Evolutionary conservation across 2,797 vertebrate species (phyloP).

Genomic region (Yasuhikotakia modesta): DNA sequence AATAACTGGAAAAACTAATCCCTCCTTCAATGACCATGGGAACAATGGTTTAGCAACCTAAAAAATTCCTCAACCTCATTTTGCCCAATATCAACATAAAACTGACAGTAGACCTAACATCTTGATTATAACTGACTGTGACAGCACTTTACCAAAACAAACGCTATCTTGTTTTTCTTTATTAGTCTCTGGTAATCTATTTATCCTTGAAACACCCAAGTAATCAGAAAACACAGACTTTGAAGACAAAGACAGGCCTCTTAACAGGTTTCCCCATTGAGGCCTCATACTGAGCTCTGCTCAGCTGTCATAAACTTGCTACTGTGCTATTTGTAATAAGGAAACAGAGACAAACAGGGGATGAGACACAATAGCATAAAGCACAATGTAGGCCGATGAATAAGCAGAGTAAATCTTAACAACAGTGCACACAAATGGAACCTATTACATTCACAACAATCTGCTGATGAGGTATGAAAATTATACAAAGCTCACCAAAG

Average conservation of each 20-base stretch:
- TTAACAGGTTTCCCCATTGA: not conserved
- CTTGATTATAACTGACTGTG: not conserved
- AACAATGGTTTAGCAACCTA: not conserved
- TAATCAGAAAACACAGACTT: slow-evolving; percentile 25
- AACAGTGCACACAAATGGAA: slow-evolving; percentile 15
- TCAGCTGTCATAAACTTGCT: slow-evolving; percentile 16
- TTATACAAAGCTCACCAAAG: not conserved
- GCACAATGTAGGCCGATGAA: slow-evolving; percentile 61
- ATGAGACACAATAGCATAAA: slow-evolving; percentile 46
- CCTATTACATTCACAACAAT: not conserved
- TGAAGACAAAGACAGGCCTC: not conserved
- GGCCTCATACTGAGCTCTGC: no score
- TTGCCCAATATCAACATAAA: slow-evolving; percentile 7
- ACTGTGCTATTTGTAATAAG: slow-evolving; percentile 41
- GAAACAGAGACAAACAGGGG: slow-evolving; percentile 46
- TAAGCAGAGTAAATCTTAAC: slow-evolving; percentile 42
- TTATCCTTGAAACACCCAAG: slow-evolving; percentile 40
- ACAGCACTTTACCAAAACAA: slow-evolving; percentile 13
- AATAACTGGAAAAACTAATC: not conserved
- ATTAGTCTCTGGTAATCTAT: not conserved
- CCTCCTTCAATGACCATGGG: not conserved
- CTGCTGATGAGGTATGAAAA: not conserved
- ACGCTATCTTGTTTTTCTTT: slow-evolving; percentile 19
- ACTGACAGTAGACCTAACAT: slow-evolving; percentile 43
- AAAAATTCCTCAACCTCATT: slow-evolving; percentile 14